Evolutionary conservation across 1,140 invertebrate species (phyloP).

Genomic region (Zophobas morio): DNA sequence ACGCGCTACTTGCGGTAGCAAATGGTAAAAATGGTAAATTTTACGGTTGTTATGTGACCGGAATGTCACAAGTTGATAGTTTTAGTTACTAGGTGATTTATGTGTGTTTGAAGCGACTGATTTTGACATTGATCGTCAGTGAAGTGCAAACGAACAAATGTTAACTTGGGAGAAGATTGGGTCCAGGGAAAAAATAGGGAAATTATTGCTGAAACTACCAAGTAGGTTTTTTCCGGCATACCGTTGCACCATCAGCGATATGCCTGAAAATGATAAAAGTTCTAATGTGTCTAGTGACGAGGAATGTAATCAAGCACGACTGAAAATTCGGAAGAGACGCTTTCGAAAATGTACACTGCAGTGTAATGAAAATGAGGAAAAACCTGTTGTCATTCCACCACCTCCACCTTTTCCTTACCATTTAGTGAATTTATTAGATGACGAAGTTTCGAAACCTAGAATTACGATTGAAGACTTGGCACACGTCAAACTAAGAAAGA

Average conservation of each 20-base stretch:
- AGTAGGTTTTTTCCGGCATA: constrained; percentile 16
- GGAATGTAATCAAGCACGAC: not conserved
- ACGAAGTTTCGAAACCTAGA: not conserved
- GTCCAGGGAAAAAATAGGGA: constrained; percentile 8
- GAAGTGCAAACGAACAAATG: not conserved
- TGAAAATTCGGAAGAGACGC: constrained; percentile 3
- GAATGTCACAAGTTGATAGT: constrained; percentile 9
- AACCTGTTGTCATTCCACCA: not conserved
- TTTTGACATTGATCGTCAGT: constrained; percentile 23
- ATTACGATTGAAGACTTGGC: not conserved
- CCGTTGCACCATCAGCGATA: not conserved
- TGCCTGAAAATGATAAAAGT: constrained; percentile 4
- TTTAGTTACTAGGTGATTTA: constrained; percentile 26
- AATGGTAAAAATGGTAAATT: not conserved
- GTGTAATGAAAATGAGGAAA: not conserved
- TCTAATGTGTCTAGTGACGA: constrained; percentile 9
- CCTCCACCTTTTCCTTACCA: constrained; percentile 36
- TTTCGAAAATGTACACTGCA: not conserved
- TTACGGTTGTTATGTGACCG: constrained; percentile 10
- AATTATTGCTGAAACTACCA: constrained; percentile 14
- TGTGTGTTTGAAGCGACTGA: constrained; percentile 1
- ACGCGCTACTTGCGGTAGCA: not conserved
- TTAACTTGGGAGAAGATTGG: constrained; percentile 10
- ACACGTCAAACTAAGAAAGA: constrained; percentile 4
- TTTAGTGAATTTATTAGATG: constrained; percentile 1